phyloP scores from a whole-genome alignment of 2,888 invertebrate species.

The Latrodectus elegans region DNA sequence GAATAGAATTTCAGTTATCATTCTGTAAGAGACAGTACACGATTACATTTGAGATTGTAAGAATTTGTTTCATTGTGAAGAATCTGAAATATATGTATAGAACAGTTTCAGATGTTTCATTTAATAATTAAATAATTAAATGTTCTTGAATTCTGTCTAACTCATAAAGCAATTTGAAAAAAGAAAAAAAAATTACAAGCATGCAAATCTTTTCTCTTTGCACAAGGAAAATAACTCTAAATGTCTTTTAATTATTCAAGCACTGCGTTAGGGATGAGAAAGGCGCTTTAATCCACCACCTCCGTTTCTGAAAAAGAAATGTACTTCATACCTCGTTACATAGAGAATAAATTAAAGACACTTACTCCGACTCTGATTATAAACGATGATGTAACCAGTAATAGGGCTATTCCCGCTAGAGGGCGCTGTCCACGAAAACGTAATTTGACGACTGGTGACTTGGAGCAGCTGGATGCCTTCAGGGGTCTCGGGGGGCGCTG shows the following conservation, averaged over 20 bases:
- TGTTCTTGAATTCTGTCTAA: not conserved
- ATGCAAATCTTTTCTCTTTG: not conserved
- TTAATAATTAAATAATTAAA: not conserved
- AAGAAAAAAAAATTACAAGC: not conserved
- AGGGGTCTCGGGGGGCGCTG: conserved; percentile 66
- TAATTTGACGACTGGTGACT: conserved; percentile 73
- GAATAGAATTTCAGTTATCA: too few relatives aligned
- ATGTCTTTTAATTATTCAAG: conserved; percentile 35
- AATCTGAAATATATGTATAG: not conserved
- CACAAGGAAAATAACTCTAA: not conserved
- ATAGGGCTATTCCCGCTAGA: conserved; percentile 75
- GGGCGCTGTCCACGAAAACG: conserved; percentile 74
- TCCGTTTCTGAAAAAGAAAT: not conserved
- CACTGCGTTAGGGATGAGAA: conserved; percentile 8
- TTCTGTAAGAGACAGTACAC: too few relatives aligned
- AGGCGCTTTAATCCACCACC: not conserved
- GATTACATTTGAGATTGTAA: too few relatives aligned
- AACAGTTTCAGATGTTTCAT: not conserved
- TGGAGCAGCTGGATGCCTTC: conserved; percentile 66
- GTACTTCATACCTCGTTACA: conserved; percentile 13
- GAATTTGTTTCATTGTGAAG: not conserved
- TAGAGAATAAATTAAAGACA: conserved; percentile 40
- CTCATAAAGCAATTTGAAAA: not conserved
- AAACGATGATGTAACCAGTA: conserved; percentile 73
- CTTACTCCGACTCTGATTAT: conserved; percentile 71